phyloP scores from a whole-genome alignment of 2,797 vertebrate genomes.

The Vultur gryphus region DNA sequence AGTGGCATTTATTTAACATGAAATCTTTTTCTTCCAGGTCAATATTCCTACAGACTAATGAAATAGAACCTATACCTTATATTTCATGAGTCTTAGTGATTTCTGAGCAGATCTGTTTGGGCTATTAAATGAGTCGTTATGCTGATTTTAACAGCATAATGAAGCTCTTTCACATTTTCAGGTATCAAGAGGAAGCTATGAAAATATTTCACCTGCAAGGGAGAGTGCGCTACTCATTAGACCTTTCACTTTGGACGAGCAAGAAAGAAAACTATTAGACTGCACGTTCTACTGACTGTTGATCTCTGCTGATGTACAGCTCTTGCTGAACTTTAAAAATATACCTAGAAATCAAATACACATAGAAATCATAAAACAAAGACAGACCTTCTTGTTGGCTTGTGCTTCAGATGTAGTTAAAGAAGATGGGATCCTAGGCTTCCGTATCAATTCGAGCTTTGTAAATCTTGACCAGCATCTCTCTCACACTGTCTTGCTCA shows the following conservation, averaged over 20 bases:
- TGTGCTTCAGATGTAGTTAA: not conserved
- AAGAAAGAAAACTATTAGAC: not conserved
- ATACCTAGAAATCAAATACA: not conserved
- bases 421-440: not conserved
- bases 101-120: not conserved
- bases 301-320: not conserved
- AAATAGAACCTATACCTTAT: not conserved
- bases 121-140: not conserved
- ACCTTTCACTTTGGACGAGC: not conserved
- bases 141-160: not conserved
- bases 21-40: not conserved
- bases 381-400: not conserved
- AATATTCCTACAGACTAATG: not conserved
- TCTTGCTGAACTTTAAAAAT: not conserved
- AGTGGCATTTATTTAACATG: not conserved
- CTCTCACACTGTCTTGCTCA: not conserved
- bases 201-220: not conserved
- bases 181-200: not conserved
- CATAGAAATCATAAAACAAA: not conserved
- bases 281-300: not conserved
- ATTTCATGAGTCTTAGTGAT: not conserved
- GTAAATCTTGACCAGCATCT: not conserved
- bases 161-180: not conserved
- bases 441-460: not conserved
- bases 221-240: not conserved